These are phyloP conservation scores for Aspidapion aeneum DNA, from an alignment of 2,888 invertebrate genomes.

Conservation along the genomic window DNA sequence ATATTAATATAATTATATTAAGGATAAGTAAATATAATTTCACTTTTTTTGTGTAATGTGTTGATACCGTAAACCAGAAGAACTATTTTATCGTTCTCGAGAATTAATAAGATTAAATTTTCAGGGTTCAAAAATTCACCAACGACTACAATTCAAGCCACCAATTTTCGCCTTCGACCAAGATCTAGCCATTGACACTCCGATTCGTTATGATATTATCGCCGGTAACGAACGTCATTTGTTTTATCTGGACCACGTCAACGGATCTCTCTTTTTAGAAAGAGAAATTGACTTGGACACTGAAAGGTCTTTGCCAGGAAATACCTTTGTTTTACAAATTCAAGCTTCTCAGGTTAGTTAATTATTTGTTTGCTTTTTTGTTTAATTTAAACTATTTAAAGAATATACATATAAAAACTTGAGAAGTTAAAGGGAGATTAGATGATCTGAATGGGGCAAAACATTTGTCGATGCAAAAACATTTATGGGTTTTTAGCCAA, in stretches of 20 bases:
- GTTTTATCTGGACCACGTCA: constrained; percentile 70
- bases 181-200: constrained; percentile 69
- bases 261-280: constrained; percentile 73
- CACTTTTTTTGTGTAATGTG: no score
- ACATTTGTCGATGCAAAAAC: no score
- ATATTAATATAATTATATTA: no score
- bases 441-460: no score
- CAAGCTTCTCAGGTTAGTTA: constrained; percentile 72
- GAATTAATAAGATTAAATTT: no score
- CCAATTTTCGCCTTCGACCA: constrained; percentile 77
- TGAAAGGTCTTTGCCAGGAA: constrained; percentile 67
- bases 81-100: no score
- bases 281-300: constrained; percentile 79
- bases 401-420: no score
- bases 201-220: constrained; percentile 73
- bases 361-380: not conserved
- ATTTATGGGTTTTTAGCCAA: no score
- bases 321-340: constrained; percentile 72
- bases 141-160: constrained; percentile 65
- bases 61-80: no score
- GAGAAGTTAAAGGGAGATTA: no score
- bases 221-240: constrained; percentile 72
- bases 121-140: constrained; percentile 69
- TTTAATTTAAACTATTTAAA: no score
- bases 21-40: no score